Evolutionary conservation across 2,797 vertebrate genomes (phyloP), one percentile per base, ranked within the genome.

Genomic region (Salarias fasciatus): DNA sequence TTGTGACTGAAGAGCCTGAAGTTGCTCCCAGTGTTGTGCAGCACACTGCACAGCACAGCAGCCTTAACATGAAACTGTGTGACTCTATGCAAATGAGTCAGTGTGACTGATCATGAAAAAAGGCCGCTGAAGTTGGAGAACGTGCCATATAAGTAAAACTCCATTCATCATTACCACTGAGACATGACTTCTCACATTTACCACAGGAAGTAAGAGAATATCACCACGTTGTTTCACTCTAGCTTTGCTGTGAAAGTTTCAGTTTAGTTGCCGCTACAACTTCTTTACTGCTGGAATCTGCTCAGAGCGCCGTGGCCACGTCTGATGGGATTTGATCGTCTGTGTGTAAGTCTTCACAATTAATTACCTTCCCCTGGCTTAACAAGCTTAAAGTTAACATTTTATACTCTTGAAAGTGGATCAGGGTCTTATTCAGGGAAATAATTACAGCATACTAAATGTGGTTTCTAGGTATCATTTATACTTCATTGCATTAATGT

Each of bases 251-350:
- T 49, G 5, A n/a, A 24, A 24, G 43, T 6, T 30, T 8, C 0
- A 13, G 11, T 52, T 43, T 10, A 50, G 29, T 15, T 44, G 28
- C 11, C 18, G 13, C 29, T 52, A 42, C 41, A 62, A 50, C 37
- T 43, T 4, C 3, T 33, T 30, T 53, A 35, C n/a, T 30, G 33
- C 15, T 51, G 28, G 30, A 48, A 18, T 62, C 42, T 56, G 55
- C 56, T 73, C 33, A 38, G 8, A 48, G 44, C 46, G 59, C 1
- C 0, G 30, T 48, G 38, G 51, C 49, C 56, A 67, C 31, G 30
- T 29, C 61, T 76, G 52, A 78, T 71, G 28, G 54, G 75, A 80
- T 79, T 75, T 59, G 8, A 50, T 52, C 2, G 11, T 35, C 54
- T 38, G 9, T n/a, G 49, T 3, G 5, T 53, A 36, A 49, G 47